A percentile compares a stretch with the other conserved stretches of the same genome.
Evolutionary conservation across 2,888 invertebrate genomes (phyloP).

Genomic region (Operophtera brumata): DNA sequence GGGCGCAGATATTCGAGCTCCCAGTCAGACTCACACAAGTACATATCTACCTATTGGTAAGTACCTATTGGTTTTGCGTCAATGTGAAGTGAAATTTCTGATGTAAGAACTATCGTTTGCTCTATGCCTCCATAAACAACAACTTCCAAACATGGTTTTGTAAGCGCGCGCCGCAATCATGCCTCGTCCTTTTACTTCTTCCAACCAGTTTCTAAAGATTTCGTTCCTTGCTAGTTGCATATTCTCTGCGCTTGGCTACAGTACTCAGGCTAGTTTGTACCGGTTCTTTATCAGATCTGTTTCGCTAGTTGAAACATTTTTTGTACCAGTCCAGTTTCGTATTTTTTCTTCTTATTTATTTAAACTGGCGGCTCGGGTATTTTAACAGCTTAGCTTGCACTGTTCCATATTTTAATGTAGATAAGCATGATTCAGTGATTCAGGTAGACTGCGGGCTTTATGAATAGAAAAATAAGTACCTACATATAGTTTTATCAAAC

Average conservation of each 20-base stretch:
- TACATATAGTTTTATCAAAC: not conserved
- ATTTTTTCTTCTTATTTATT: constrained; percentile 31
- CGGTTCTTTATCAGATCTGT: constrained; percentile 48
- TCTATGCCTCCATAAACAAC: constrained; percentile 26
- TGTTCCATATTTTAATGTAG: constrained; percentile 10
- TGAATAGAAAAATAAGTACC: not conserved
- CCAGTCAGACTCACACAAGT: too few species aligned
- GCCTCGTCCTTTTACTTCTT: constrained; percentile 30
- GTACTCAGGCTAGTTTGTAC: constrained; percentile 37
- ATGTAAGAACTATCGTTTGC: constrained; percentile 19
- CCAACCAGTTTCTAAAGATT: constrained; percentile 30
- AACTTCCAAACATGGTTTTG: constrained; percentile 31
- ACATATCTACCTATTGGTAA: too few species aligned
- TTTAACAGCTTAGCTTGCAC: constrained; percentile 15
- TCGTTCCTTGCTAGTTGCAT: constrained; percentile 31
- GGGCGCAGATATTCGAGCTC: too few species aligned
- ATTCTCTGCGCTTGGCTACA: constrained; percentile 30
- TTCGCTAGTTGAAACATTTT: constrained; percentile 43
- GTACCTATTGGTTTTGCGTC: too few species aligned
- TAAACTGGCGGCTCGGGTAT: constrained; percentile 22
- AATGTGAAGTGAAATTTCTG: not conserved
- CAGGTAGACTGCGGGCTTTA: not conserved
- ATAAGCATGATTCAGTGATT: constrained; percentile 11
- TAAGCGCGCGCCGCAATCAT: constrained; percentile 29
- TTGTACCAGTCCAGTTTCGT: constrained; percentile 45